Evolutionary conservation across 2,888 invertebrate genomes (phyloP).

Genomic region (Pharmacophagus antenor): DNA sequence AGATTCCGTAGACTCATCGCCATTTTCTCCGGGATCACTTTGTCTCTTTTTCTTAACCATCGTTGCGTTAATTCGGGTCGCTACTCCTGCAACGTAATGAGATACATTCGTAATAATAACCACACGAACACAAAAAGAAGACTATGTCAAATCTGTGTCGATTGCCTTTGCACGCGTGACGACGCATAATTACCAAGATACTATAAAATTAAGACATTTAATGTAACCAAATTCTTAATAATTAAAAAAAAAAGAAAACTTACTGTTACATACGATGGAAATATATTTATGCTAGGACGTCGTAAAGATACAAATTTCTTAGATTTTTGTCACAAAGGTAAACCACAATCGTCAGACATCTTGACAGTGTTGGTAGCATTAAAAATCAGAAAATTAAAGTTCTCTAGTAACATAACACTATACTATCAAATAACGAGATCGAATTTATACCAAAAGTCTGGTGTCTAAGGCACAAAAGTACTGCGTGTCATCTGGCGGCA

Average conservation of each 20-base stretch:
- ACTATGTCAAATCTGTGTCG: constrained; percentile 79
- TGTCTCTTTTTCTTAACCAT: constrained; percentile 90
- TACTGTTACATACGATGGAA: constrained; percentile 66
- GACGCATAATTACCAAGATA: constrained; percentile 70
- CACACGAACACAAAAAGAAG: constrained; percentile 74
- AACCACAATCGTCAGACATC: constrained; percentile 71
- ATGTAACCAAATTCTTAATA: constrained; percentile 38
- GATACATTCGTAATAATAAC: constrained; percentile 78
- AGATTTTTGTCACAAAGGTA: constrained; percentile 68
- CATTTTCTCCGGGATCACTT: constrained; percentile 82
- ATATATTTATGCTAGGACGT: constrained; percentile 46
- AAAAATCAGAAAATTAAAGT: constrained; percentile 40
- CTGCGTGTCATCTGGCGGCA: constrained; percentile 45
- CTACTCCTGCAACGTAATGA: constrained; percentile 74
- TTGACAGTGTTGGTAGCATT: constrained; percentile 62
- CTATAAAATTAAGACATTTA: constrained; percentile 35
- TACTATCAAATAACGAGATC: constrained; percentile 7
- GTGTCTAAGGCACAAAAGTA: constrained; percentile 30
- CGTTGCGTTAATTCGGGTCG: constrained; percentile 57
- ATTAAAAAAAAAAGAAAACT: constrained; percentile 52
- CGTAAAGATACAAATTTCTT: constrained; percentile 49
- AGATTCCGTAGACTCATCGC: constrained; percentile 86
- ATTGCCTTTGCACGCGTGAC: constrained; percentile 80
- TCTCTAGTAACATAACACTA: constrained; percentile 7
- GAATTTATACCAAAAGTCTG: constrained; percentile 15